Percentiles rank a stretch among this genome's conserved stretches.
These are phyloP conservation scores for Lasioglossum pauxillum DNA, from an alignment of 2,888 invertebrate species.

Conservation along the genomic window DNA sequence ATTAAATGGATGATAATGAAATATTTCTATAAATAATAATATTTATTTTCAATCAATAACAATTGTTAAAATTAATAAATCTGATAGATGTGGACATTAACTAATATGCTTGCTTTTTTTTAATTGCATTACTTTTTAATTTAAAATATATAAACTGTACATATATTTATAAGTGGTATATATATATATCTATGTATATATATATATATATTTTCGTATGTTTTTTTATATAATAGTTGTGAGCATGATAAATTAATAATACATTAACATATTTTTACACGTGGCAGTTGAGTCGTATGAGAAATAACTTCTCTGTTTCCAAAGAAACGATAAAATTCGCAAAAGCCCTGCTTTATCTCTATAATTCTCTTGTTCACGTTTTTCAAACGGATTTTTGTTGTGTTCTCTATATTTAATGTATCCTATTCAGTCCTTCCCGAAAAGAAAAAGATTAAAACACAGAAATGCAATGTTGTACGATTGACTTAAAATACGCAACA, in stretches of 20 bases:
- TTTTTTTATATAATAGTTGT: slow-evolving; percentile 79
- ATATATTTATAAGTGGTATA: slow-evolving; percentile 81
- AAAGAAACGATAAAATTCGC: slow-evolving; percentile 52
- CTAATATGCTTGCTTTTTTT: slow-evolving; percentile 9
- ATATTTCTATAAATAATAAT: background rate
- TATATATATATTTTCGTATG: slow-evolving; percentile 78
- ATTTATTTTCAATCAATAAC: background rate
- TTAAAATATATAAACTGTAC: slow-evolving; percentile 85
- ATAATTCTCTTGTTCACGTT: slow-evolving; percentile 32
- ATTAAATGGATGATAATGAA: background rate
- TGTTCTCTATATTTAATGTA: slow-evolving; percentile 73
- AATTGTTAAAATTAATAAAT: slow-evolving; percentile 8
- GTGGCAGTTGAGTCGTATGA: slow-evolving; percentile 78
- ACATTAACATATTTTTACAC: slow-evolving; percentile 76
- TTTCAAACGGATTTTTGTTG: slow-evolving; percentile 62
- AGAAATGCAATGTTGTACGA: slow-evolving; percentile 70
- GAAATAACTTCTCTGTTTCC: slow-evolving; percentile 65
- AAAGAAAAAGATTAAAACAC: slow-evolving; percentile 19
- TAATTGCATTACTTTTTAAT: slow-evolving; percentile 83
- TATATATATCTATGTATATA: slow-evolving; percentile 78
- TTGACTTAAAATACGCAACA: slow-evolving; percentile 29
- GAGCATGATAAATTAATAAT: slow-evolving; percentile 82
- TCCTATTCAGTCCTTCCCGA: slow-evolving; percentile 80
- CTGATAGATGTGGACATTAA: slow-evolving; percentile 11
- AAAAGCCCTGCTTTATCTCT: slow-evolving; percentile 14